Conservation (phyloP, 1,140 invertebrate genomes). For the Lucilia sericata region DNA sequence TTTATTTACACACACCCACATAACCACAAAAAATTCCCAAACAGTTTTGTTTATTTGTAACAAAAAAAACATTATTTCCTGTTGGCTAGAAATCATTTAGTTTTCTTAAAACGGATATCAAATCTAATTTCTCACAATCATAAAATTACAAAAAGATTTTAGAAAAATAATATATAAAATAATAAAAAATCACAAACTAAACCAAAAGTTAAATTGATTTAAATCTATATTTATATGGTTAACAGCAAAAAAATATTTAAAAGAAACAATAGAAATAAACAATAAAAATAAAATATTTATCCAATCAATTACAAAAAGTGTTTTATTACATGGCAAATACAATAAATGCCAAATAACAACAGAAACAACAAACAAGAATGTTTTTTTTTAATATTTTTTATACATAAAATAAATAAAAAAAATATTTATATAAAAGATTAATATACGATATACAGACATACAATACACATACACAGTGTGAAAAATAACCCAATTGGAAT, state of each 20-base stretch:
- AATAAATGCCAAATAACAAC: neutral
- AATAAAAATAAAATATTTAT: slow-evolving; percentile 4
- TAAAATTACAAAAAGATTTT: neutral
- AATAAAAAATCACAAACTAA: neutral
- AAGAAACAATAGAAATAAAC: neutral
- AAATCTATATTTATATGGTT: neutral
- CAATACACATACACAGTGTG: neutral
- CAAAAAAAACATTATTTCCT: too few species aligned
- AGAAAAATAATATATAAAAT: too few species aligned
- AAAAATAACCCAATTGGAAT: too few species aligned
- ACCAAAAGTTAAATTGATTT: neutral
- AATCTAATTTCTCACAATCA: too few species aligned
- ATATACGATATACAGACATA: neutral
- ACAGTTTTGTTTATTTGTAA: too few species aligned
- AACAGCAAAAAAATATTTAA: neutral
- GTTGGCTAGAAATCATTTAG: too few species aligned
- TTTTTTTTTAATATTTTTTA: neutral
- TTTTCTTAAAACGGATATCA: too few species aligned
- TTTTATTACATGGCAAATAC: slow-evolving; percentile 8
- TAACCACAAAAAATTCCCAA: too few species aligned
- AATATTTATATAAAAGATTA: neutral
- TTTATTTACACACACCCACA: too few species aligned
- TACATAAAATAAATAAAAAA: neutral
- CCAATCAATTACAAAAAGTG: slow-evolving; percentile 11
- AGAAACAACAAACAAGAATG: neutral